Evolutionary conservation across 2,888 invertebrate genomes (phyloP).

Genomic region (Lutraria lutraria): DNA sequence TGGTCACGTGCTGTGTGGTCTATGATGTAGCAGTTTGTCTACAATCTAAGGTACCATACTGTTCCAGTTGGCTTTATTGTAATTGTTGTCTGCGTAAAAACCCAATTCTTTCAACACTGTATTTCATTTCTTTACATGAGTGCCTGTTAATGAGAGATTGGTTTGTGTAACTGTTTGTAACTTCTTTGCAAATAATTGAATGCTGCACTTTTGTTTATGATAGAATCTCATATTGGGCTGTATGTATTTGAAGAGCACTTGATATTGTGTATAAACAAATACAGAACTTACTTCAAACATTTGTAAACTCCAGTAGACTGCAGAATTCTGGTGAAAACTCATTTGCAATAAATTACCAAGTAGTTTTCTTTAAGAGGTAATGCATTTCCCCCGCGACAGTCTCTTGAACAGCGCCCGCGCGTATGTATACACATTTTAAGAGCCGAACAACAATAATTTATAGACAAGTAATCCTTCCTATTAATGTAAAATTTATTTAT

Average conservation of each 20-base stretch:
- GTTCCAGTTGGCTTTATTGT: background rate
- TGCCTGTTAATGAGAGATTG: constrained; percentile 1
- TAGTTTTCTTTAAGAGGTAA: constrained; percentile 25
- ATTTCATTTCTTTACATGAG: constrained; percentile 9
- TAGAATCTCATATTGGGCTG: constrained; percentile 4
- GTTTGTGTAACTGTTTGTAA: background rate
- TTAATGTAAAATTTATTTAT: constrained; percentile 28
- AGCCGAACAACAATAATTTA: constrained; percentile 6
- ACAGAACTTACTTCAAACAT: constrained; percentile 9
- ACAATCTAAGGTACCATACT: background rate
- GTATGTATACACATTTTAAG: background rate
- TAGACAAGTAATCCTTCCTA: constrained; percentile 15
- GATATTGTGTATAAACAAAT: constrained; percentile 25
- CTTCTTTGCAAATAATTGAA: constrained; percentile 15
- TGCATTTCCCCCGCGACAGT: constrained; percentile 9
- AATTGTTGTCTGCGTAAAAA: background rate
- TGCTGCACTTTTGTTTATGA: constrained; percentile 10
- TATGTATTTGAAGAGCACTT: constrained; percentile 21
- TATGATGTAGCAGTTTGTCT: background rate
- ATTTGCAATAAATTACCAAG: constrained; percentile 23
- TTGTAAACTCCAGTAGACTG: constrained; percentile 18
- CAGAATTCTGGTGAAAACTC: constrained; percentile 9
- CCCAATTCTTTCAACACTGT: background rate
- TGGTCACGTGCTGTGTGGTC: background rate
- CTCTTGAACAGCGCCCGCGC: constrained; percentile 19